A percentile compares a stretch with the other conserved stretches of the same genome.
These are phyloP conservation scores for Epizoanthus scotinus DNA, from an alignment of 92 coral and sea anemone species.

Conservation along the genomic window DNA sequence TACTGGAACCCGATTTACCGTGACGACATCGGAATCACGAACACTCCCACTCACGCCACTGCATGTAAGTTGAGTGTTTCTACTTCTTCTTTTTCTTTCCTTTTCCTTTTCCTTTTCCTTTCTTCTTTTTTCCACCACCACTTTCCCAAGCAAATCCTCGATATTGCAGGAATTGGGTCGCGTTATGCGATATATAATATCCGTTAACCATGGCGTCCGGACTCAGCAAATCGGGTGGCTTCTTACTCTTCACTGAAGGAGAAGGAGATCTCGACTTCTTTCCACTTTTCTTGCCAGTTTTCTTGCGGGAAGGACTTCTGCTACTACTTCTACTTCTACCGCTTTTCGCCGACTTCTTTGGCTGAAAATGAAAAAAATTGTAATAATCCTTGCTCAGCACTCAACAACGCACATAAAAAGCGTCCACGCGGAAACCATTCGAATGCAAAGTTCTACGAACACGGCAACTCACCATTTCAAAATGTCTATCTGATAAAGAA, in stretches of 20 bases:
- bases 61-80: neutral
- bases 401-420: neutral
- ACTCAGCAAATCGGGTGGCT: constrained; percentile 76
- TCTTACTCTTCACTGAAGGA: constrained; percentile 65
- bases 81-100: constrained; percentile 68
- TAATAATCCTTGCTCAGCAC: neutral
- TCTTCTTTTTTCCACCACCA: constrained; percentile 65
- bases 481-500: neutral
- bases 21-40: too few species aligned
- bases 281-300: constrained; percentile 70
- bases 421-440: constrained; percentile 33
- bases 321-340: constrained; percentile 78
- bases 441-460: constrained; percentile 1
- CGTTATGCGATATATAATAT: constrained; percentile 93
- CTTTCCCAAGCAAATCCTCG: constrained; percentile 92
- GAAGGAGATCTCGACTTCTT: constrained; percentile 85
- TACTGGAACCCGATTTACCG: too few species aligned
- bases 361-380: neutral
- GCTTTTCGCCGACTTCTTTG: constrained; percentile 81
- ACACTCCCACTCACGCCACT: too few species aligned
- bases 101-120: constrained; percentile 64
- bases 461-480: constrained; percentile 18
- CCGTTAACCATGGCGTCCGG: constrained; percentile 99
- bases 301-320: constrained; percentile 88
- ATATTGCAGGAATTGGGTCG: constrained; percentile 76